A percentile compares a stretch with the other conserved stretches of the same genome.
These are phyloP conservation scores for Rhagonycha lutea DNA, from an alignment of 2,888 invertebrate genomes.

Conservation along the genomic window DNA sequence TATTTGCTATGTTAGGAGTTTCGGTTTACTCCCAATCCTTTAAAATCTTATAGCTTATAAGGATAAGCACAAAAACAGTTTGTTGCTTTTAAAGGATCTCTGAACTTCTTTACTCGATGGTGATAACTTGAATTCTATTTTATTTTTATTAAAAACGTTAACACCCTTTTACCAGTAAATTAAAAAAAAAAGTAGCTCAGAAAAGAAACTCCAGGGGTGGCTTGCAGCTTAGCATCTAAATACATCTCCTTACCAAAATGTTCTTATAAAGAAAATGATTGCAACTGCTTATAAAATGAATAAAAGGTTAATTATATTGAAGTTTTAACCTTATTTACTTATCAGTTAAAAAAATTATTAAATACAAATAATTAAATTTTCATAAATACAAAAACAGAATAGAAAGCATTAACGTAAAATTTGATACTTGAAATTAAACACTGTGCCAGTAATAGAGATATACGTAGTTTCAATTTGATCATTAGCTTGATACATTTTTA, in stretches of 20 bases:
- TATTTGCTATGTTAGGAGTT: slow-evolving; percentile 9
- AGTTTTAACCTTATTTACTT: too few relatives aligned
- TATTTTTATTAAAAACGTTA: neutral
- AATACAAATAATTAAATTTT: too few relatives aligned
- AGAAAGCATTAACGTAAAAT: too few relatives aligned
- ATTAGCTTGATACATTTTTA: too few relatives aligned
- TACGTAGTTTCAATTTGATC: too few relatives aligned
- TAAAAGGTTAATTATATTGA: too few relatives aligned
- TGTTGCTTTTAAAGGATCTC: slow-evolving; percentile 18
- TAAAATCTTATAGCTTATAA: slow-evolving; percentile 16
- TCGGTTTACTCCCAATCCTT: slow-evolving; percentile 15
- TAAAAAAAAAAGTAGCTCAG: neutral
- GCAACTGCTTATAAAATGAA: neutral
- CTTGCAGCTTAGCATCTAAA: neutral
- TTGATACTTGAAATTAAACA: too few relatives aligned
- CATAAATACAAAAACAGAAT: too few relatives aligned
- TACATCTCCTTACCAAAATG: neutral
- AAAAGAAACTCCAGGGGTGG: too few relatives aligned
- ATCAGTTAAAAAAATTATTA: too few relatives aligned
- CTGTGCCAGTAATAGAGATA: too few relatives aligned
- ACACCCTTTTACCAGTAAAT: neutral
- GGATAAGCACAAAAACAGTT: slow-evolving; percentile 24
- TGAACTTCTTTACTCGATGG: slow-evolving; percentile 9
- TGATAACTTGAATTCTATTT: neutral
- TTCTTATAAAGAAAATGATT: neutral